Evolutionary conservation across 1,140 invertebrate genomes (phyloP).

Genomic region (Pogonognathellus flavescens): DNA sequence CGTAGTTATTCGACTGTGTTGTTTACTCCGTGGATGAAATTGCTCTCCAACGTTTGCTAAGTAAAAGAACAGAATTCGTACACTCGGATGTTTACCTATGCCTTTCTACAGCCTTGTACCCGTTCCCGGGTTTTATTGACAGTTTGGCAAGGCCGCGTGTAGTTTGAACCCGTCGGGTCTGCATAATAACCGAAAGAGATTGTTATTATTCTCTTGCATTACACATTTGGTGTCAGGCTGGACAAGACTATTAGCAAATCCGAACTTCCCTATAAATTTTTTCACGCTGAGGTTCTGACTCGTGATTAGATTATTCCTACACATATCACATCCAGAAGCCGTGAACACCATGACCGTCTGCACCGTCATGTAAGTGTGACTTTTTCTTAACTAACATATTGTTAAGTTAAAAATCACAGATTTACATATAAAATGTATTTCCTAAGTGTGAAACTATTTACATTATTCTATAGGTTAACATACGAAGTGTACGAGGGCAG

Average conservation of each 20-base stretch:
- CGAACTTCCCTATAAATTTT: neutral
- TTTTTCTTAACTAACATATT: neutral
- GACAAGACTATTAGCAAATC: neutral
- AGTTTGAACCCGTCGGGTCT: slow-evolving; percentile 27
- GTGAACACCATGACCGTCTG: slow-evolving; percentile 51
- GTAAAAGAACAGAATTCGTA: neutral
- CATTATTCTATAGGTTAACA: slow-evolving; percentile 22
- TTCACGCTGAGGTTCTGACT: neutral
- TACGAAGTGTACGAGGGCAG: slow-evolving; percentile 59
- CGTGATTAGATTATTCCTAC: neutral
- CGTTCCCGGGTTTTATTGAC: slow-evolving; percentile 37
- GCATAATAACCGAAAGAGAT: no score
- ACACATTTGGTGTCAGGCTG: no score
- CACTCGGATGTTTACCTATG: neutral
- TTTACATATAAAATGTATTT: neutral
- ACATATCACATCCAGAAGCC: neutral
- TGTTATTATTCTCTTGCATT: no score
- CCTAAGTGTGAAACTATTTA: neutral
- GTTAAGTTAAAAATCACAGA: no score
- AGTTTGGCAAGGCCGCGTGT: neutral
- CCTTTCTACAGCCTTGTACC: neutral
- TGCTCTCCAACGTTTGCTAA: neutral
- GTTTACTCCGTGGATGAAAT: slow-evolving; percentile 3
- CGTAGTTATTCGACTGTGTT: neutral
- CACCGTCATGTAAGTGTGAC: slow-evolving; percentile 49